These are phyloP conservation scores for Brachyopa scutellaris DNA, from an alignment of 2,888 invertebrate species.

Conservation along the genomic window DNA sequence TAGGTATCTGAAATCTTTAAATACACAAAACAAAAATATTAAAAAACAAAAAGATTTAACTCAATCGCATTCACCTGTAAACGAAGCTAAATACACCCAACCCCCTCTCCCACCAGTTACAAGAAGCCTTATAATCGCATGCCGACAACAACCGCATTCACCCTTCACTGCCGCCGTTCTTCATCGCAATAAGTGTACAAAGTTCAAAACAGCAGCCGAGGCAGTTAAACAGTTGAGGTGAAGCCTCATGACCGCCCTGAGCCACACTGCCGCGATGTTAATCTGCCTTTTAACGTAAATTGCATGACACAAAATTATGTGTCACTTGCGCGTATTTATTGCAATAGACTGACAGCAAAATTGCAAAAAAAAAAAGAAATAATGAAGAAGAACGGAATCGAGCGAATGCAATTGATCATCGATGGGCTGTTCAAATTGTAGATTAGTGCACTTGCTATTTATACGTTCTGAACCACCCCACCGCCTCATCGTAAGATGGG, in stretches of 20 bases:
- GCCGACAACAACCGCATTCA: conserved; percentile 41
- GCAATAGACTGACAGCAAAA: conserved; percentile 25
- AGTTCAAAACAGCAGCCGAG: conserved; percentile 67
- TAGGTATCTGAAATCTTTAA: too few species aligned
- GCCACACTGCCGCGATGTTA: conserved; percentile 60
- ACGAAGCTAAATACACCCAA: not conserved
- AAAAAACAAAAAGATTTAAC: too few species aligned
- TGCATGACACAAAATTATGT: conserved; percentile 75
- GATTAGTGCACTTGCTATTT: conserved; percentile 55
- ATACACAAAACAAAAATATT: too few species aligned
- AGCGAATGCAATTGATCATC: conserved; percentile 60
- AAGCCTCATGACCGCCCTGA: conserved; percentile 67
- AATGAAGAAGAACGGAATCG: conserved; percentile 23
- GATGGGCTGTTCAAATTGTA: conserved; percentile 44
- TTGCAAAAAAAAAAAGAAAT: not conserved
- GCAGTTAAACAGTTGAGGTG: conserved; percentile 66
- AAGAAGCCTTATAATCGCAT: conserved; percentile 44
- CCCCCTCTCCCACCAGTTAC: not conserved
- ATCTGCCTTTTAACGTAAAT: conserved; percentile 75
- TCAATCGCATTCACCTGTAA: too few species aligned
- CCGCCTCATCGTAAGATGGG: not conserved
- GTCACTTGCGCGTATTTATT: conserved; percentile 72
- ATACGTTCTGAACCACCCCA: not conserved
- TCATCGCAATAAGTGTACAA: conserved; percentile 30
- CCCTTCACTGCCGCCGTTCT: not conserved